A percentile compares a stretch with the other conserved stretches of the same genome.
phyloP scores from a whole-genome alignment of 2,888 invertebrate genomes.

The Xiphydria camelus region DNA sequence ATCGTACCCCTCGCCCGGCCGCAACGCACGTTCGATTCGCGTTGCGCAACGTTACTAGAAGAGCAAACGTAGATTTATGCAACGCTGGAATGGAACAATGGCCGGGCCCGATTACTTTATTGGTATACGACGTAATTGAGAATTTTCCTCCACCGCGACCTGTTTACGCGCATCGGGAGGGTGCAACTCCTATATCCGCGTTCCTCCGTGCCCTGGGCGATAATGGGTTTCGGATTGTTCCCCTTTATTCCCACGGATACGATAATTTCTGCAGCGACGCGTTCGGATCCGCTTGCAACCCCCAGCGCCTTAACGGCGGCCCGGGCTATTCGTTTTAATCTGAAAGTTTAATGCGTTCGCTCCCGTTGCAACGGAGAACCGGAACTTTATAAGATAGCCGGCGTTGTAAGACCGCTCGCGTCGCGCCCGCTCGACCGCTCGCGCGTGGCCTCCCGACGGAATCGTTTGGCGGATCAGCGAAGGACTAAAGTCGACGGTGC shows the following conservation, averaged over 20 bases:
- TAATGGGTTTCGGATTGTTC: slow-evolving; percentile 46
- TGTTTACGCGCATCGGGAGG: neutral
- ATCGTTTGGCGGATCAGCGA: neutral
- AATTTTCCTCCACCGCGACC: neutral
- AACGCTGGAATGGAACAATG: too few relatives aligned
- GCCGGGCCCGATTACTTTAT: neutral
- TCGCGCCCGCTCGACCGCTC: neutral
- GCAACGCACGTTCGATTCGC: too few relatives aligned
- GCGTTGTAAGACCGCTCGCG: too few relatives aligned
- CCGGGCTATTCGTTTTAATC: slow-evolving; percentile 47
- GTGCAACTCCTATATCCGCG: neutral
- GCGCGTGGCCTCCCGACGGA: neutral
- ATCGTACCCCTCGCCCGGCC: too few relatives aligned
- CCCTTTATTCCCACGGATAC: slow-evolving; percentile 43
- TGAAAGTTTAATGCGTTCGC: slow-evolving; percentile 42
- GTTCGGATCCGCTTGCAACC: too few relatives aligned
- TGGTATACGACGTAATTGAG: neutral
- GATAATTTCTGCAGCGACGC: too few relatives aligned
- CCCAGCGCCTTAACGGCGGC: too few relatives aligned
- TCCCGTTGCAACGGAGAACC: neutral
- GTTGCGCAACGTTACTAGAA: too few relatives aligned
- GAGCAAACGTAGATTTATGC: too few relatives aligned
- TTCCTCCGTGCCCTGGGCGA: slow-evolving; percentile 34
- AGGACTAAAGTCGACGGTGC: too few relatives aligned
- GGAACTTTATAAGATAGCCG: slow-evolving; percentile 31